Evolutionary conservation across 30 jellyfish, hydroid and myxozoan genomes (phyloP), one percentile per base, ranked within the genome.

Genomic region (Morbakka virulenta): DNA sequence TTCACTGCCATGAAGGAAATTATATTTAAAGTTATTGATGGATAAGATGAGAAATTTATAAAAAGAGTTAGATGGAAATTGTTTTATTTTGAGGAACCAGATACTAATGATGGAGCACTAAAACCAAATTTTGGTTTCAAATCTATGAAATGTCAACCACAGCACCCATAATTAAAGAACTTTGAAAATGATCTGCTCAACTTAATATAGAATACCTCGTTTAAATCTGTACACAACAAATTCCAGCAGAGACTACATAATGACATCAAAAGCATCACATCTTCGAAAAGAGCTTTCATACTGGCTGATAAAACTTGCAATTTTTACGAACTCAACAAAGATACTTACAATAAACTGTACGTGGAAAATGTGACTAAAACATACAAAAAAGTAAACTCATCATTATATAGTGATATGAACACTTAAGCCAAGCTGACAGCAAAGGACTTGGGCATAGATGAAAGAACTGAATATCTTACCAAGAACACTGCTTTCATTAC

Each of bases 11-110:
- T n/a, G n/a, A n/a, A n/a, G n/a, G n/a, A n/a, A n/a, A n/a, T n/a
- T n/a, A n/a, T n/a, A n/a, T n/a, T n/a, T n/a, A n/a, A n/a, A n/a
- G n/a, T n/a, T n/a, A n/a, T n/a, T n/a, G n/a, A n/a, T n/a, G n/a
- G n/a, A n/a, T n/a, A n/a, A n/a, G n/a, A n/a, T n/a, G 85, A 83
- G 65, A 61, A 35, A 26, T 27, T 83, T 11, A 75, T 76, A 2
- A 83, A 83, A 76, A 28, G 87, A 35, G 66, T 83, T 87, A 72
- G 94, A 77, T 79, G 88, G 96, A 86, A 86, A 86, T 85, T 73
- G 9, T 28, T 69, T 22, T 47, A 29, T 20, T n/a, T 17, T 21
- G 65, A 68, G 2, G 77, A 62, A 11, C n/a, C n/a, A n/a, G n/a
- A n/a, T n/a, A 48, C 72, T 23, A 2, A 50, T n/a, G 63, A 84